Conservation (phyloP, 35 echinoderm and acorn worm species). For the Lytechinus variegatus region DNA sequence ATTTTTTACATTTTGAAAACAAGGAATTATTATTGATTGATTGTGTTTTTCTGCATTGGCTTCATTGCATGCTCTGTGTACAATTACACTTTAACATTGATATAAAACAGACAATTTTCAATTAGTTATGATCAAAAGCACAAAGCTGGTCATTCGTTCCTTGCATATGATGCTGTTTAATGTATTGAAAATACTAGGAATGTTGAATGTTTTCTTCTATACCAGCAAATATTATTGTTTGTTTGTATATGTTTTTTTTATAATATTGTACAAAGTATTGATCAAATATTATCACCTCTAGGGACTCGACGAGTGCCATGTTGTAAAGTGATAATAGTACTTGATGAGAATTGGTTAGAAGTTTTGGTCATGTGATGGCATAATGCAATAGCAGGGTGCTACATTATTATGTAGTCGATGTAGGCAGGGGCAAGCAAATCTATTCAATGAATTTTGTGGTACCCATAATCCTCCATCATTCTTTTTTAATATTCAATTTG, state of each 20-base stretch:
- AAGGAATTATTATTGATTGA: too few relatives aligned
- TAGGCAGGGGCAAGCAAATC: not conserved
- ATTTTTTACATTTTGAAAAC: too few relatives aligned
- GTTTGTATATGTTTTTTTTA: not conserved
- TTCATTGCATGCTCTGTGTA: not conserved
- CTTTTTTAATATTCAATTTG: not conserved
- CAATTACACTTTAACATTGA: not conserved
- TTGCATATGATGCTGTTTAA: not conserved
- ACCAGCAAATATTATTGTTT: not conserved
- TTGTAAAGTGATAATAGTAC: not conserved
- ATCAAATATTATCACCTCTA: not conserved
- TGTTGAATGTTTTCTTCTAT: not conserved
- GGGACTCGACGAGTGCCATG: not conserved
- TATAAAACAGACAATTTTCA: not conserved
- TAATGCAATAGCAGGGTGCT: not conserved
- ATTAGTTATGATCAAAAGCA: not conserved
- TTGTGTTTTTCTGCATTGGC: not conserved
- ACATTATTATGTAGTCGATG: not conserved
- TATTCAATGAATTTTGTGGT: too few relatives aligned
- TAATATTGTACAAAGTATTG: slow-evolving; percentile 20
- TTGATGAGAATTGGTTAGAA: not conserved
- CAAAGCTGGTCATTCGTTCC: not conserved
- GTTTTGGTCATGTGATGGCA: not conserved
- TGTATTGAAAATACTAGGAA: not conserved
- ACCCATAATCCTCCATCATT: not conserved